Conservation (phyloP, 2,888 invertebrate genomes). For the Macrophya alboannulata region DNA sequence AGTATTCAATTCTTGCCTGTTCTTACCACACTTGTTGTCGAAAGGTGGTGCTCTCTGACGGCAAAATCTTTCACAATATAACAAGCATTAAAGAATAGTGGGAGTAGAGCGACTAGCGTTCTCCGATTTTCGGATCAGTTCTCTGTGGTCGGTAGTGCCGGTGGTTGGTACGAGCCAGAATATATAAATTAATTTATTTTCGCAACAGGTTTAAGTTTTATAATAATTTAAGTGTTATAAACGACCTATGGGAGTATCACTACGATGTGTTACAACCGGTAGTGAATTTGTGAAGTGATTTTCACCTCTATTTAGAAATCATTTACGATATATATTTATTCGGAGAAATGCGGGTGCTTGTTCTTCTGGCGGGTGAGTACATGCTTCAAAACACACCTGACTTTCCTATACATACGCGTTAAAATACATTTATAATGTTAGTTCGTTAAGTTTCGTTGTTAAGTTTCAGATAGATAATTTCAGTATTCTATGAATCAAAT, state of each 20-base stretch:
- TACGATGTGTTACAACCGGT: slow-evolving; percentile 42
- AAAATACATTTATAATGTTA: background rate
- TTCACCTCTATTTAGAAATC: background rate
- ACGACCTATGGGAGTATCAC: background rate
- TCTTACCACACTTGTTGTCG: background rate
- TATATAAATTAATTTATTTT: background rate
- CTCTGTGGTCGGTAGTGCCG: slow-evolving; percentile 53
- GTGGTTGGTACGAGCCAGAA: slow-evolving; percentile 42
- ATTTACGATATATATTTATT: background rate
- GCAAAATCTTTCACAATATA: background rate
- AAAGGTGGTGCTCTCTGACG: slow-evolving; percentile 35
- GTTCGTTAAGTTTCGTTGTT: background rate
- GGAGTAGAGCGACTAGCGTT: slow-evolving; percentile 29
- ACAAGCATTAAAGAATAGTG: slow-evolving; percentile 8
- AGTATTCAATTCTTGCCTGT: background rate
- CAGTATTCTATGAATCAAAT: background rate
- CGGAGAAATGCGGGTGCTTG: slow-evolving; percentile 50
- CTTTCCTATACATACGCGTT: background rate
- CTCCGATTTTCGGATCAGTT: slow-evolving; percentile 40
- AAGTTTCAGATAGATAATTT: background rate
- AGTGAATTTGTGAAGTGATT: slow-evolving; percentile 43
- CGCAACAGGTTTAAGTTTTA: slow-evolving; percentile 36
- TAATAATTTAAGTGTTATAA: background rate
- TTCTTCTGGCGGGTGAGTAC: slow-evolving; percentile 50
- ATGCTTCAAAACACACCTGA: slow-evolving; percentile 53